A percentile compares a stretch with the other conserved stretches of the same genome.
Conservation (phyloP, 2,888 invertebrate species). For the Anagyrus pseudococci region DNA sequence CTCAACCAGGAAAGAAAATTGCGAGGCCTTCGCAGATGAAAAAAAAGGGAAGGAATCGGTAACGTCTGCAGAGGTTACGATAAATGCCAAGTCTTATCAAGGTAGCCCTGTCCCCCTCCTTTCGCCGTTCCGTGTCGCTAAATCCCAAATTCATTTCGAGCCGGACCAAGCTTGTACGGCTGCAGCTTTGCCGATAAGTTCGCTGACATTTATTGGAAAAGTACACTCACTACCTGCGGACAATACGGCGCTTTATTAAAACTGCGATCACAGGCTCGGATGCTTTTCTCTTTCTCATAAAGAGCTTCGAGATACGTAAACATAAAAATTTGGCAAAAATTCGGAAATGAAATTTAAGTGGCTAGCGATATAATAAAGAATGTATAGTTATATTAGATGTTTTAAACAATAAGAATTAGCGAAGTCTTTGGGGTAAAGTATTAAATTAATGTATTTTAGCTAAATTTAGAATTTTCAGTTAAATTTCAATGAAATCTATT, state of each 20-base stretch:
- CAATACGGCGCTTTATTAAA: constrained; percentile 33
- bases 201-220: constrained; percentile 34
- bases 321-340: no score
- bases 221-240: constrained; percentile 3
- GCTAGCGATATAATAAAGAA: no score
- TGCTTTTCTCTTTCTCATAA: no score
- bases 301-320: no score
- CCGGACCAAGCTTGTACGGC: background rate
- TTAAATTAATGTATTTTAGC: no score
- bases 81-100: constrained; percentile 17
- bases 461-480: no score
- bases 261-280: background rate
- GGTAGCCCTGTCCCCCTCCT: constrained; percentile 4
- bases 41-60: constrained; percentile 28
- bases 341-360: no score
- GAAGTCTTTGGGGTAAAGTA: no score
- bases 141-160: constrained; percentile 29
- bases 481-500: no score
- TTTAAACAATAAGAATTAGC: no score
- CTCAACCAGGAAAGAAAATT: background rate
- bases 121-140: background rate
- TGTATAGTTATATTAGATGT: no score
- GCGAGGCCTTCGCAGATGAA: constrained; percentile 1
- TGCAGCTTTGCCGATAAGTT: constrained; percentile 23
- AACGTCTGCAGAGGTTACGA: constrained; percentile 22